Base-by-base conservation (phyloP, 2,113 vertebrate genomes). In the Micronycteris hirsuta region DNA sequence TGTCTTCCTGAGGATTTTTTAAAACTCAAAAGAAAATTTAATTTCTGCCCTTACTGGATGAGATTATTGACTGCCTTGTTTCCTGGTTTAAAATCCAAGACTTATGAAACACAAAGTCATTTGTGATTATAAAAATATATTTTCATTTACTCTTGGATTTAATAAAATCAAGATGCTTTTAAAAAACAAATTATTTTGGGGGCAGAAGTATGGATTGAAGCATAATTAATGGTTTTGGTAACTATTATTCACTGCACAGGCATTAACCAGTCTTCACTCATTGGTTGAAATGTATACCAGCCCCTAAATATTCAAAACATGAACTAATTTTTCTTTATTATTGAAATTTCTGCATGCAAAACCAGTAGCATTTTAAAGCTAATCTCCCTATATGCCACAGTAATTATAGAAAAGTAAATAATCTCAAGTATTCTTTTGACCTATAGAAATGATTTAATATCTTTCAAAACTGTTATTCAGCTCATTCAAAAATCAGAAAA, bases 351-450 rank as follows among this genome's bases (percentile, higher is more conserved):
- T 98, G 93, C 94, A 95, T 97, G 97, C 97, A 98, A 98, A 97
- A 95, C 97, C 96, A 96, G 96, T 96, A 97, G 96, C 92, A 85
- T 98, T 97, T 98, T 97, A 97, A 98, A 98, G 97, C 98, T 98
- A 98, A 98, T 98, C 98, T 98, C 97, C 95, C 97, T 96, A 87
- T 98, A 89, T 98, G 97, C 98, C 96, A 97, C 97, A 98, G 98
- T 98, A 98, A 98, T 98, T 98, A 98, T 97, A 98, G 97, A 96
- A 98, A 98, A 98, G 97, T 98, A 98, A 98, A 98, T 98, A 98
- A 98, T 98, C 98, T 98, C 97, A 95, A 97, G 97, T 98, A 98
- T 98, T 98, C 95, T 96, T 98, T 98, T 98, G 98, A 98, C 98
- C 98, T 67, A 92, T 88, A 98, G 98, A 98, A 98, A 98, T 98